phyloP scores from a whole-genome alignment of 92 coral and sea anemone species.

The Porites evermanni region DNA sequence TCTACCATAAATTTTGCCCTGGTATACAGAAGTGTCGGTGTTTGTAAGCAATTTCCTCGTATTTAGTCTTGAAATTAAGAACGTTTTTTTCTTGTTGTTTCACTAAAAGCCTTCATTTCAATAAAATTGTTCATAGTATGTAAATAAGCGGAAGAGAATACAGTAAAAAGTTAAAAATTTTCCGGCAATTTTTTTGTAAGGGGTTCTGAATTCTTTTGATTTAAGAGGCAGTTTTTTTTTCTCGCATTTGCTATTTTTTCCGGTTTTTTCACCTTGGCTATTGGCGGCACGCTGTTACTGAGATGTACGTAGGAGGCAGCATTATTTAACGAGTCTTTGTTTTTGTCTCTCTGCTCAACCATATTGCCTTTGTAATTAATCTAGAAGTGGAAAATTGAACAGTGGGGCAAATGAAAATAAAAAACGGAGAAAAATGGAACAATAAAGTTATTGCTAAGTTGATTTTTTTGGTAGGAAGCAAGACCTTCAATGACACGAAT shows the following conservation, averaged over 20 bases:
- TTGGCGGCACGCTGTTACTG: background rate
- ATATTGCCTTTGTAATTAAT: background rate
- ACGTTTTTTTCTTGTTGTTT: conserved; percentile 7
- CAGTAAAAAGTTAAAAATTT: conserved; percentile 4
- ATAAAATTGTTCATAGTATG: background rate
- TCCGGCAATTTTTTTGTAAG: background rate
- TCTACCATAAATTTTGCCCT: background rate
- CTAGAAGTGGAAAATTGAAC: background rate
- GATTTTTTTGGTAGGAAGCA: background rate
- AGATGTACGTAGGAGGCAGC: no score
- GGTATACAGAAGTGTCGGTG: conserved; percentile 10
- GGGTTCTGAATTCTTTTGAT: background rate
- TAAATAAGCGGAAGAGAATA: conserved; percentile 22
- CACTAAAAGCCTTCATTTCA: conserved; percentile 16
- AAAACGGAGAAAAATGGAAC: background rate
- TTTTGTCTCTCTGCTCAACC: background rate
- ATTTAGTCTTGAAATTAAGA: conserved; percentile 19
- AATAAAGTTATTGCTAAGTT: background rate
- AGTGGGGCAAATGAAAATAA: background rate
- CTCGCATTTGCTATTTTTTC: background rate
- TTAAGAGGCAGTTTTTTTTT: no score
- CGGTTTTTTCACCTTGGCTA: background rate
- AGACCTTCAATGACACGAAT: no score
- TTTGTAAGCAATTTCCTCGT: background rate
- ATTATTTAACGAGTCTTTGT: no score